phyloP scores from a whole-genome alignment of 2,797 vertebrate genomes.

The Myotis myotis region DNA sequence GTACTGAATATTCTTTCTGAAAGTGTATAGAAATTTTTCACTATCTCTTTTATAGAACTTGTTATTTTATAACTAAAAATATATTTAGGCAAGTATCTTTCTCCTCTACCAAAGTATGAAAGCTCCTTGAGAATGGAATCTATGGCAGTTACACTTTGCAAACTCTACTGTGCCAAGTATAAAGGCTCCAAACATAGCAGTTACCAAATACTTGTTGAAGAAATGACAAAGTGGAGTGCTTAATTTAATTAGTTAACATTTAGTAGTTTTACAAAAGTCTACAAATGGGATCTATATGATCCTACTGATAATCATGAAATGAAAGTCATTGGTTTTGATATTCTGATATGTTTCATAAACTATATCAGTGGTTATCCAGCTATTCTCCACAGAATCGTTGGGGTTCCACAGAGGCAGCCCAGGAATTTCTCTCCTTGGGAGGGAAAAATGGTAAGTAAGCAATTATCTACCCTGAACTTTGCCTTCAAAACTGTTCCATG shows the following conservation, averaged over 20 bases:
- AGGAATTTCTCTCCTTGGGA: background rate
- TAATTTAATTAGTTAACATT: background rate
- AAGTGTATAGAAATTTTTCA: background rate
- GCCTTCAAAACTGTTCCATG: background rate
- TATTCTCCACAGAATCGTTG: background rate
- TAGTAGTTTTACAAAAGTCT: background rate
- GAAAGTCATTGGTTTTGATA: background rate
- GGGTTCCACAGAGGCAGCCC: background rate
- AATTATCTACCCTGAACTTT: background rate
- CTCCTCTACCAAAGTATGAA: background rate
- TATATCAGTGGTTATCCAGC: background rate
- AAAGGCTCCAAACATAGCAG: background rate
- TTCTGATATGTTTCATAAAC: background rate
- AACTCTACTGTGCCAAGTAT: background rate
- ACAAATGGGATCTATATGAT: background rate
- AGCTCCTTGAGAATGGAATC: background rate
- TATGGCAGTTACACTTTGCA: background rate
- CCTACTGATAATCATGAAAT: background rate
- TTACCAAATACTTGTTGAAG: background rate
- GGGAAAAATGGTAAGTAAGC: background rate
- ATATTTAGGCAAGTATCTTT: background rate
- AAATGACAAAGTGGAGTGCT: background rate
- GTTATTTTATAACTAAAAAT: constrained; percentile 7
- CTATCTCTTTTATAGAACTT: background rate
- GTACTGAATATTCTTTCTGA: background rate